Conservation (phyloP, 2,113 vertebrate genomes). For the Oceanites oceanicus region DNA sequence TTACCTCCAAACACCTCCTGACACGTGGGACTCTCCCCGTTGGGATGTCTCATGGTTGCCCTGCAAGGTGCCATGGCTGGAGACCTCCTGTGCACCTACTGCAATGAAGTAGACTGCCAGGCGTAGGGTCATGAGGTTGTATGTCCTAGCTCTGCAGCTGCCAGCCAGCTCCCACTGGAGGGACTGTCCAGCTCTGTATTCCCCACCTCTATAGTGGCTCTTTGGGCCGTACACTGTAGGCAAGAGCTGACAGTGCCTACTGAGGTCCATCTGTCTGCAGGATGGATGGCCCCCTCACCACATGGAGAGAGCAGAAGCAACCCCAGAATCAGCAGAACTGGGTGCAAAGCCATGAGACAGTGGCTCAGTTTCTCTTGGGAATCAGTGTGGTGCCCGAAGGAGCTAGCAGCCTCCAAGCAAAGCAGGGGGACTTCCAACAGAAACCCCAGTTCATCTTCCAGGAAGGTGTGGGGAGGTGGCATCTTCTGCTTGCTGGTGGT, state of each 20-base stretch:
- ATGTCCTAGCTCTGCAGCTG: not conserved
- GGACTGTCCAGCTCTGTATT: not conserved
- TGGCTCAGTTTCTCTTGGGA: not conserved
- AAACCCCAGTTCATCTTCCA: not conserved
- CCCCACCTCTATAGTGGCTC: not conserved
- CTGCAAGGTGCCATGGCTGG: not conserved
- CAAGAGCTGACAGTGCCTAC: not conserved
- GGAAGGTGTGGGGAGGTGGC: not conserved
- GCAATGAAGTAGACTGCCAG: not conserved
- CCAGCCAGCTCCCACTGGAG: not conserved
- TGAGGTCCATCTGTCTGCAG: not conserved
- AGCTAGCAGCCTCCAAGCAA: not conserved
- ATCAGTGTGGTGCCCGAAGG: not conserved
- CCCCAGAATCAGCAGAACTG: not conserved
- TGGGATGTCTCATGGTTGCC: not conserved
- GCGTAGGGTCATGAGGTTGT: not conserved
- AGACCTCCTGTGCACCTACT: not conserved
- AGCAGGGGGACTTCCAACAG: not conserved
- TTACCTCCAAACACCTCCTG: slow-evolving; percentile 47
- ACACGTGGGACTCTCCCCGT: not conserved
- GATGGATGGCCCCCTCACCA: not conserved
- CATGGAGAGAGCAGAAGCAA: not conserved
- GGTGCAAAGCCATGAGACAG: not conserved
- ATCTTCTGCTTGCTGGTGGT: not conserved
- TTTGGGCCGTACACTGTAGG: not conserved